Evolutionary conservation across 2,888 invertebrate genomes (phyloP), one percentile per base, ranked within the genome.

Genomic region (Heliconius cydno): DNA sequence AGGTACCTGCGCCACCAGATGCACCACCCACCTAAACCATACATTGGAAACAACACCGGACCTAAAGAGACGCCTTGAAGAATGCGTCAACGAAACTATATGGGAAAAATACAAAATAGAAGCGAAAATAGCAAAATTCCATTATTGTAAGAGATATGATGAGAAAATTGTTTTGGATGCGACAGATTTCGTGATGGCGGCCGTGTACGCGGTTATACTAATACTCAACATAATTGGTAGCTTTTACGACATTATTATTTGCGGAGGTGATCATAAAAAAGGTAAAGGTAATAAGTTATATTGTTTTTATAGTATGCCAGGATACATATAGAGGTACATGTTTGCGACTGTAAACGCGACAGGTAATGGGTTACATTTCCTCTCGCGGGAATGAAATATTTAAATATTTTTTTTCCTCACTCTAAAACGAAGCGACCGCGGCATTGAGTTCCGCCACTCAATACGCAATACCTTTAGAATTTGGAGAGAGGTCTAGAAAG

Each of bases 1-100:
- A 86, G 94, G 90, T 3, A 86, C 94, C 0, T 94, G 94, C 82
- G 87, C 92, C 1, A 90, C 78, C 25, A 88, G 89, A 10, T 94
- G 94, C 82, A 88, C 86, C 83, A 81, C 38, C 19, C 67, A 82
- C 57, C 9, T 76, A 78, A 84, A 86, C 77, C 82, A 81, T 77
- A 84, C 75, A 74, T 65, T 81, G 72, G 86, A 86, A 83, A 82
- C 65, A 77, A 84, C 86, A 77, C 67, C 70, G 83, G 89, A 85
- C 86, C 86, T 89, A 86, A 83, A 79, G 22, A n/a, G 30, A 41
- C 83, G 84, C 89, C 91, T 94, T 88, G 92, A 87, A 83, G 87
- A 73, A 88, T 94, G 94, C 89, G 82, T 92, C 1, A 94, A 95
- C 78, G 81, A 89, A 78, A 89, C 91, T 2, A 80, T 93, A 12